A percentile compares a stretch with the other conserved stretches of the same genome.
phyloP scores from a whole-genome alignment of 2,888 invertebrate species.

The Drosophila maculinotata region DNA sequence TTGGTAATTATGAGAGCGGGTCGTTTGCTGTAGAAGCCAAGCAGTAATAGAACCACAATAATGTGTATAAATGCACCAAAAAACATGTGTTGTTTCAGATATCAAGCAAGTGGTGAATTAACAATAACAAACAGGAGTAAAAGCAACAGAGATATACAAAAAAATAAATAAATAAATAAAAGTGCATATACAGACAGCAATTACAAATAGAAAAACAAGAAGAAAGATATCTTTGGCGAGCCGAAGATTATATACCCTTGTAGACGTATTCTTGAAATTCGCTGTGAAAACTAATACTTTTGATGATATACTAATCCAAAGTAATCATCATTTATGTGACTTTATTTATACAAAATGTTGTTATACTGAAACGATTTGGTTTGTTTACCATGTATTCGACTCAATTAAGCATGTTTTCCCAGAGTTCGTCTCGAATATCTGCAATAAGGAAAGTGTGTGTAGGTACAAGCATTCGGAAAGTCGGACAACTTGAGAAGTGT shows the following conservation, averaged over 20 bases:
- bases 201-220: background rate
- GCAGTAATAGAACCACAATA: background rate
- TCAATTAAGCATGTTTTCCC: no score
- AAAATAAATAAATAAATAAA: constrained; percentile 5
- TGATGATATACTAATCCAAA: no score
- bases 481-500: no score
- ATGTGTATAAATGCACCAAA: constrained; percentile 11
- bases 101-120: constrained; percentile 15
- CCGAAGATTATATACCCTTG: constrained; percentile 29
- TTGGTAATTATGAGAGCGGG: constrained; percentile 27
- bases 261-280: background rate
- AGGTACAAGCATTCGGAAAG: no score
- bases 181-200: constrained; percentile 10
- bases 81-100: constrained; percentile 9
- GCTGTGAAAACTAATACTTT: no score
- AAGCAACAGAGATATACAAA: constrained; percentile 9
- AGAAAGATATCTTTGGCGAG: constrained; percentile 1
- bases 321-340: no score
- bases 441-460: no score
- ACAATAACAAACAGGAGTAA: constrained; percentile 13
- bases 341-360: no score
- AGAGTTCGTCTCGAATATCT: no score
- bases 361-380: no score
- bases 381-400: no score
- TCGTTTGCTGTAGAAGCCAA: constrained; percentile 20